A percentile compares a stretch with the other conserved stretches of the same genome.
phyloP scores from a whole-genome alignment of 2,888 invertebrate species.

The Coremacera marginata region DNA sequence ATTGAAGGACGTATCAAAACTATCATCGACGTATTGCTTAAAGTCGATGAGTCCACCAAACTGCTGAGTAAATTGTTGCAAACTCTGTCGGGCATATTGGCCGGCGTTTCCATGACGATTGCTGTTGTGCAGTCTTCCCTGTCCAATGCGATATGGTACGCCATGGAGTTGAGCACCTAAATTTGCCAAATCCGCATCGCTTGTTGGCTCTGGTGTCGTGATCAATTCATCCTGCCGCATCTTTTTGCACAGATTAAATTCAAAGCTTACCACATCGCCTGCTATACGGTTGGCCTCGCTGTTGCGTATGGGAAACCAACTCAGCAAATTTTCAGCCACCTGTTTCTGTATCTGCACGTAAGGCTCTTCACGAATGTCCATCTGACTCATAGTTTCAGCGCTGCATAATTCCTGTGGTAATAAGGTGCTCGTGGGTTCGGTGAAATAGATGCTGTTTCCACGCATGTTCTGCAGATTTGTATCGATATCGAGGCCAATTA shows the following conservation, averaged over 20 bases:
- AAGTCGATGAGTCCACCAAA: slow-evolving; percentile 57
- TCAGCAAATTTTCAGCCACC: slow-evolving; percentile 56
- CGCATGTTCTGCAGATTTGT: slow-evolving; percentile 54
- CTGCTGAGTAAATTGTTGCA: slow-evolving; percentile 50
- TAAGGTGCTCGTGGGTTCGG: slow-evolving; percentile 58
- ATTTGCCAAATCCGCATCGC: background rate
- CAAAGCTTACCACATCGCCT: slow-evolving; percentile 60
- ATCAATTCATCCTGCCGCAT: slow-evolving; percentile 53
- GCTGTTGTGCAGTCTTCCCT: slow-evolving; percentile 51
- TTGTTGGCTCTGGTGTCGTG: slow-evolving; percentile 17
- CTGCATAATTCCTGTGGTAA: slow-evolving; percentile 58
- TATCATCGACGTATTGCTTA: slow-evolving; percentile 56
- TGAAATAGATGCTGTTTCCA: slow-evolving; percentile 58
- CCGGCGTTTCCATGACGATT: slow-evolving; percentile 29
- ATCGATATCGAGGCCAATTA: slow-evolving; percentile 61
- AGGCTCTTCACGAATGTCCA: slow-evolving; percentile 48
- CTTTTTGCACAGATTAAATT: slow-evolving; percentile 59
- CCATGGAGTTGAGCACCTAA: background rate
- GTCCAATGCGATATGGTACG: slow-evolving; percentile 40
- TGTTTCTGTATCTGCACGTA: slow-evolving; percentile 55
- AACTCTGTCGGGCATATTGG: slow-evolving; percentile 47
- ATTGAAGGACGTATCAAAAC: slow-evolving; percentile 51
- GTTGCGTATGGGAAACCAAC: slow-evolving; percentile 58
- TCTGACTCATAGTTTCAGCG: slow-evolving; percentile 45
- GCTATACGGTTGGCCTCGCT: slow-evolving; percentile 56